phyloP scores from a whole-genome alignment of 2,888 invertebrate species.

The Xylota sylvarum region DNA sequence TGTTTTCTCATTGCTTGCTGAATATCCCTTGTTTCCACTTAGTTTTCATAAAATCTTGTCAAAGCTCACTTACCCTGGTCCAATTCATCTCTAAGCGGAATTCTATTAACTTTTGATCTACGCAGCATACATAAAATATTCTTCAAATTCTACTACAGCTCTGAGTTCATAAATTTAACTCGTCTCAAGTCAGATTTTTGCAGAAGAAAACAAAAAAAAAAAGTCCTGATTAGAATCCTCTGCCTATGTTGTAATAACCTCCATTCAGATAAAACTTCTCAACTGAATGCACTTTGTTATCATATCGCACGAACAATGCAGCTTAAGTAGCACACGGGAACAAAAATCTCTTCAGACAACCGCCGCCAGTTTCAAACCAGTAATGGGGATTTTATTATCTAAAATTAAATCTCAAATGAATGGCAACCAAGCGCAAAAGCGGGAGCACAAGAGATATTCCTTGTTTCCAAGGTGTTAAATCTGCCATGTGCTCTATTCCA shows the following conservation, averaged over 20 bases:
- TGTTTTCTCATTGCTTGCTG: no score
- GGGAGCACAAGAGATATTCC: constrained; percentile 49
- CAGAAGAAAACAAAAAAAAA: not conserved
- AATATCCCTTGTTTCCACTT: no score
- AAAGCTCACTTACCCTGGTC: no score
- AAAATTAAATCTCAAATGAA: constrained; percentile 75
- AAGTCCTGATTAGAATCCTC: constrained; percentile 12
- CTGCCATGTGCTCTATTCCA: constrained; percentile 54
- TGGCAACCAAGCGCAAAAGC: constrained; percentile 46
- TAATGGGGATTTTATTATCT: constrained; percentile 77
- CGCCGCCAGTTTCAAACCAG: constrained; percentile 68
- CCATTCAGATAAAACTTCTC: constrained; percentile 46
- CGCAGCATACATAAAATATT: not conserved
- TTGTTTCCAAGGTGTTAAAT: constrained; percentile 76
- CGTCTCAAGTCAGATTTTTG: constrained; percentile 40
- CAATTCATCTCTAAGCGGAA: no score
- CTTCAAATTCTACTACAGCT: not conserved
- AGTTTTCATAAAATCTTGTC: no score
- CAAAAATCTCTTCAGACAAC: constrained; percentile 69
- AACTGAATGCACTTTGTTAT: constrained; percentile 53
- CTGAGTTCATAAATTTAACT: constrained; percentile 22
- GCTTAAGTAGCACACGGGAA: constrained; percentile 66
- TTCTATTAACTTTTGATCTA: not conserved
- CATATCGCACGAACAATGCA: constrained; percentile 60
- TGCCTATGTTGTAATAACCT: constrained; percentile 52